Conservation (phyloP, 2,113 vertebrate genomes). For the Serinus canaria region DNA sequence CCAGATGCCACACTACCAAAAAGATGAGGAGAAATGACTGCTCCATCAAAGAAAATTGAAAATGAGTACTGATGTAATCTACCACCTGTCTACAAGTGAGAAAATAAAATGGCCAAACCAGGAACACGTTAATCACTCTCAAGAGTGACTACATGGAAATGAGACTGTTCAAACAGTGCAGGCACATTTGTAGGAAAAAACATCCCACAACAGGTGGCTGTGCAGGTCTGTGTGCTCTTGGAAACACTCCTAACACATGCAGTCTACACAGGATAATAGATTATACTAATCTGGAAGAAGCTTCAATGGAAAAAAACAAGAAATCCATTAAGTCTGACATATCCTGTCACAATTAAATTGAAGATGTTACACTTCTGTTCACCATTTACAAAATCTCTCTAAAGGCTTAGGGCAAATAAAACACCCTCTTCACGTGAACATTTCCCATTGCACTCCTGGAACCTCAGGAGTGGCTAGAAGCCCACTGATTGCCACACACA, state of each 20-base stretch:
- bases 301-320: not conserved
- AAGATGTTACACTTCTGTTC: not conserved
- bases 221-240: not conserved
- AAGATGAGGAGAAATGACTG: not conserved
- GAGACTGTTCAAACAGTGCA: not conserved
- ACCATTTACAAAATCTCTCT: not conserved
- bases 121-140: not conserved
- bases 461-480: not conserved
- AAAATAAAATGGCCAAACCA: not conserved
- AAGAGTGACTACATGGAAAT: not conserved
- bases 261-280: not conserved
- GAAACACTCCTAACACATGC: not conserved
- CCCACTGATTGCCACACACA: not conserved
- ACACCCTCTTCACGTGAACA: accelerated
- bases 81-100: not conserved
- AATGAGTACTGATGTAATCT: not conserved
- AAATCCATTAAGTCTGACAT: not conserved
- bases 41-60: not conserved
- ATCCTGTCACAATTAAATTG: not conserved
- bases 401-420: not conserved
- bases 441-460: not conserved
- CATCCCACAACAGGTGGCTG: not conserved
- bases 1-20: not conserved
- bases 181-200: not conserved
- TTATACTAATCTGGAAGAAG: not conserved